Base-by-base conservation (phyloP, 2,888 invertebrate genomes). In the Neelides folsomi region DNA sequence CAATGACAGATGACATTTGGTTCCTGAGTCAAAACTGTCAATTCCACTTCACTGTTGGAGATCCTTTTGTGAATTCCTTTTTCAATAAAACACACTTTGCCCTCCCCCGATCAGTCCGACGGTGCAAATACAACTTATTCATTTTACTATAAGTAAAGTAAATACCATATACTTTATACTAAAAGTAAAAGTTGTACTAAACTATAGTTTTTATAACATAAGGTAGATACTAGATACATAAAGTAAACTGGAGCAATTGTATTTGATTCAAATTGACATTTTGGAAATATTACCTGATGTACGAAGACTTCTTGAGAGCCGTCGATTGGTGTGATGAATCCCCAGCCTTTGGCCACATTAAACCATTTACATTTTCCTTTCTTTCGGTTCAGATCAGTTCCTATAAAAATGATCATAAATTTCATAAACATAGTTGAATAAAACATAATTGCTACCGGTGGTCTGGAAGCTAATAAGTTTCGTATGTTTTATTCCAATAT, bases 301-400 rank as follows among this genome's bases (percentile, higher is more conserved):
- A 92, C 90, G 70, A 92, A 92, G 57, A 92, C 87, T 71, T 92
- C 92, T 71, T 85, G 85, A 8, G 84, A 82, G 42, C 86, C 86
- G 70, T 90, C 89, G 67, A 86, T 82, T 43, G 89, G 89, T 58
- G 87, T 87, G 68, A 92, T 82, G 73, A 92, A 92, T 58, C 92
- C 92, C 86, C 88, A 92, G 56, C 90, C 90, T 73, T 92, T 92
- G 65, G 86, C 86, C 59, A 90, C 89, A 73, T 92, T 92, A 74
- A 90, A 92, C 92, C 92, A 92, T 76, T 92, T 92, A 76, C 89
- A 90, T 45, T 61, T 64, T 44, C 62, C 64, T 48, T 58, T 61
- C 49, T 62, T 62, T 40, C 51, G 54, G 36, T 49, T 46, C 19
- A 44, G 47, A 15, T 43, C 59, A 40, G 51, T 52, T 27, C 49